Conservation (phyloP, 2,888 invertebrate species). For the Tetramorium bicarinatum region DNA sequence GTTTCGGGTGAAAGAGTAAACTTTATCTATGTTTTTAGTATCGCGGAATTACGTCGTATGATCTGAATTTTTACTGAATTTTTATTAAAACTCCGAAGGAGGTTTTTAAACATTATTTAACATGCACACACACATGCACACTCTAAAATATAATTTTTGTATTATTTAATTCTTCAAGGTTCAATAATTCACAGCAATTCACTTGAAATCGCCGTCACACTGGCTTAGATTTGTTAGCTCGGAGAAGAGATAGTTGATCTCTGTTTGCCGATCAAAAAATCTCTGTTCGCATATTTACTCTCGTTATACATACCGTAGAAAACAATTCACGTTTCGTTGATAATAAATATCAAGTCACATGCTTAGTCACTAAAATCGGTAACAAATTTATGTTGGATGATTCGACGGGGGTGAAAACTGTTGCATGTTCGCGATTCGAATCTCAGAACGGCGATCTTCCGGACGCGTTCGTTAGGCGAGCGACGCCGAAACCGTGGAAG, state of each 20-base stretch:
- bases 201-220: not conserved
- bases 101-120: not conserved
- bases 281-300: not conserved
- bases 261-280: not conserved
- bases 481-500: conserved; percentile 40
- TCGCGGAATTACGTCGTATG: not conserved
- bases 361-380: not conserved
- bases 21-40: not conserved
- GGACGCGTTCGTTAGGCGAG: conserved; percentile 29
- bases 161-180: not conserved
- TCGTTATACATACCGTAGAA: not conserved
- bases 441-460: conserved; percentile 23
- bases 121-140: not conserved
- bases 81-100: not conserved
- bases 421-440: conserved; percentile 4
- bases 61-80: conserved; percentile 2
- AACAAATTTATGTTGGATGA: not conserved
- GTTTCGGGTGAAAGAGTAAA: not conserved
- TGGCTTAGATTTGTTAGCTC: not conserved
- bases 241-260: not conserved
- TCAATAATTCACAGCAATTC: not conserved
- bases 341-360: not conserved
- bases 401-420: not conserved
- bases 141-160: not conserved
- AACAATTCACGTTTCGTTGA: not conserved